Conservation (phyloP, 2,888 invertebrate species). For the Acholoe squamosa region DNA sequence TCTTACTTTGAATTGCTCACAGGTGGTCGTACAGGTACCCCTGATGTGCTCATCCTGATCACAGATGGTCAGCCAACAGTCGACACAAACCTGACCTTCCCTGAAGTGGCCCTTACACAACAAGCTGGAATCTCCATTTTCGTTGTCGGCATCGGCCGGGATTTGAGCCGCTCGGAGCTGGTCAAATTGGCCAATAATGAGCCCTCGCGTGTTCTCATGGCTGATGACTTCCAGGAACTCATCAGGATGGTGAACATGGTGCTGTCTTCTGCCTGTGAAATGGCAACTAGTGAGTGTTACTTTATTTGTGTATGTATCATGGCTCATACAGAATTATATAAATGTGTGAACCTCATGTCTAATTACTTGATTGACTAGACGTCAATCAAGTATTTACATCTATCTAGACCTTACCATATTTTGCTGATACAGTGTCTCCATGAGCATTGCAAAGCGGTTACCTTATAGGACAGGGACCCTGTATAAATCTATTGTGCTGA, state of each 20-base stretch:
- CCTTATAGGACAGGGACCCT: no score
- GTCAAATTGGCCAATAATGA: not conserved
- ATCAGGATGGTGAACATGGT: not conserved
- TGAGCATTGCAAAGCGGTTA: no score
- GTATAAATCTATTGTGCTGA: no score
- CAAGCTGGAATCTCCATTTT: slow-evolving; percentile 7
- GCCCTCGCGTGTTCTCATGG: not conserved
- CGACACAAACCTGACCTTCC: slow-evolving; percentile 7
- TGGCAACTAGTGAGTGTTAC: not conserved
- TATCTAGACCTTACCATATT: no score
- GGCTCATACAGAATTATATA: no score
- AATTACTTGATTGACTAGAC: no score
- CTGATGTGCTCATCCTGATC: slow-evolving; percentile 32
- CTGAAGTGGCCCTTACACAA: not conserved
- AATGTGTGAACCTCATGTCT: no score
- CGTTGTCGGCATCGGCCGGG: slow-evolving; percentile 26
- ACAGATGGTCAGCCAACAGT: slow-evolving; percentile 51
- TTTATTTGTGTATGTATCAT: no score
- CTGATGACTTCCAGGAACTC: slow-evolving; percentile 32
- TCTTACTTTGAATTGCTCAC: not conserved
- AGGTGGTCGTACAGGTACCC: not conserved
- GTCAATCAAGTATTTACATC: no score
- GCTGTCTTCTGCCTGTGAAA: not conserved
- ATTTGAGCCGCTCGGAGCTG: not conserved
- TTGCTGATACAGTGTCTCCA: no score